A percentile compares a stretch with the other conserved stretches of the same genome.
phyloP scores from a whole-genome alignment of 2,113 vertebrate species.

The Syngnathoides biaculeatus region DNA sequence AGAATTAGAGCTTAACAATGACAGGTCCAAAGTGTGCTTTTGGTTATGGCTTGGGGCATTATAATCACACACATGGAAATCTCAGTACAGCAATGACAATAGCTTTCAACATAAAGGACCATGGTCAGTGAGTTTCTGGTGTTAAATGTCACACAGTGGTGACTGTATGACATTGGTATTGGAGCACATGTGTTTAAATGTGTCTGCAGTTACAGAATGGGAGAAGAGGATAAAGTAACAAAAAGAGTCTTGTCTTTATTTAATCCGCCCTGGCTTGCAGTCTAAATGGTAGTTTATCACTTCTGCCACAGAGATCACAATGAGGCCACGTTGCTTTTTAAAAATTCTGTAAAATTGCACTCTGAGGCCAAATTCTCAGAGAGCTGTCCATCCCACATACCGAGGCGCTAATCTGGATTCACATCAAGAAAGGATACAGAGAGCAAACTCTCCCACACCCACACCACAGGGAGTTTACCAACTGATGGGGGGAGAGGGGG shows the following conservation, averaged over 20 bases:
- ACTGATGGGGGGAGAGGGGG: background rate
- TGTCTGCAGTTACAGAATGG: no score
- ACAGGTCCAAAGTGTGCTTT: no score
- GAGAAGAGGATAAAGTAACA: background rate
- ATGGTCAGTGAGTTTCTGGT: no score
- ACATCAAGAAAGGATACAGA: background rate
- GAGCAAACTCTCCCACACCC: background rate
- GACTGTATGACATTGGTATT: no score
- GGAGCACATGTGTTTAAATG: no score
- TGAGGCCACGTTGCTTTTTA: background rate
- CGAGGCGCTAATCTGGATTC: background rate
- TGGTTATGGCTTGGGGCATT: no score
- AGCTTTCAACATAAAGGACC: no score
- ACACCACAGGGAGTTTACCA: background rate
- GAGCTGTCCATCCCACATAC: background rate
- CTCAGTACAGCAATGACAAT: no score
- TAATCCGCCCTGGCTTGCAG: background rate
- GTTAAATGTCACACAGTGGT: no score
- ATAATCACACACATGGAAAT: no score
- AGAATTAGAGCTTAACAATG: no score
- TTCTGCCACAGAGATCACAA: background rate
- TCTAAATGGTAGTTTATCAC: background rate
- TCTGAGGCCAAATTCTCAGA: background rate
- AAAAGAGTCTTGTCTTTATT: background rate
- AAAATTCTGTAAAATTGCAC: background rate